Base-by-base conservation (phyloP, 2,888 invertebrate genomes). In the Stramonita haemastoma region DNA sequence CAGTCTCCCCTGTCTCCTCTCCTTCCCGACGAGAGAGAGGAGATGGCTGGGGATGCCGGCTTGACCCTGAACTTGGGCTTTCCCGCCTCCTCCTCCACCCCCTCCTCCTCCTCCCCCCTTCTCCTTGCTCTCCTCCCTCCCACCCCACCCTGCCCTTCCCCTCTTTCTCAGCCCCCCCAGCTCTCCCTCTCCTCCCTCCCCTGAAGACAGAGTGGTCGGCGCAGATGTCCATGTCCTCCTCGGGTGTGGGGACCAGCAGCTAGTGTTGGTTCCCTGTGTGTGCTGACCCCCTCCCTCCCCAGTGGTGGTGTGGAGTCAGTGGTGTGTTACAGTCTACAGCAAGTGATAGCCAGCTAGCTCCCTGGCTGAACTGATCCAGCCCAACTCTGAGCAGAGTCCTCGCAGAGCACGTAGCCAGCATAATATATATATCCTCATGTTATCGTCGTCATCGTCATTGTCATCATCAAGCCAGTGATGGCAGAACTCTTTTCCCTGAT, bases 1-100 rank as follows among this genome's bases (percentile, higher is more conserved):
- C 88, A 88, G 26, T 88, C 88, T 36, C 88, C 88, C 0, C 88
- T 88, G 57, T 88, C 88, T 22, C 88, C 89, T 70, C 91, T 86
- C 46, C 81, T 90, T 77, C 60, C 70, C 22, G 89, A 89, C n/a
- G 83, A 90, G n/a, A 83, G 81, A 36, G 46, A 57, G 66, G 88
- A 89, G 56, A 70, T 83, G 6, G 87, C 57, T 1, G 88, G 26
- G 60, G 86, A 15, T 5, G 36, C 66, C n/a, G 86, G 77, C 46
- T 56, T 22, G 13, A 29, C 19, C 26, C 32, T 60, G 66, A n/a
- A 60, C 86, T 17, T 86, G 32, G 26, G 57, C 34, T 79, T 32
- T 79, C 32, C 32, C 77, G 36, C 46, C 81, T 34, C 79, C 46
- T 46, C 81, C 87, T 0, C 88, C 8, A 26, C 70, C 2, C 13